phyloP scores from a whole-genome alignment of 2,797 vertebrate genomes.

The Lithobates pipiens region DNA sequence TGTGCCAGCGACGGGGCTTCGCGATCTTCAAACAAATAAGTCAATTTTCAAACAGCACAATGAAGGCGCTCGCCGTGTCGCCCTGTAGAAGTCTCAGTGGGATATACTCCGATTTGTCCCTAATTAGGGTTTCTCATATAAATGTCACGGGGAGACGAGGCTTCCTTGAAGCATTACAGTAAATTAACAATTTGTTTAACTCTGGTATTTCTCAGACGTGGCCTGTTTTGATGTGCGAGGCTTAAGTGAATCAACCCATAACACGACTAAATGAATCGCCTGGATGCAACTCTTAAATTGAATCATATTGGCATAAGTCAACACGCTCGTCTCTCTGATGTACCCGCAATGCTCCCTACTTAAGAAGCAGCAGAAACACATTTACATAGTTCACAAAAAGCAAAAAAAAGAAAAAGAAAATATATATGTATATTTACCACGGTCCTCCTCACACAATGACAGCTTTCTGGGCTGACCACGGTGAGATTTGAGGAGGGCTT shows the following conservation, averaged over 20 bases:
- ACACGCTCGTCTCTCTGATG: conserved; percentile 26
- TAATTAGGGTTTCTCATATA: conserved; percentile 63
- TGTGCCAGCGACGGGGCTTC: conserved; percentile 27
- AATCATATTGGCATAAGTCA: conserved; percentile 52
- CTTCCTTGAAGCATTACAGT: conserved; percentile 59
- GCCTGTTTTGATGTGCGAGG: conserved; percentile 55
- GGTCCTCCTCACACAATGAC: conserved; percentile 1
- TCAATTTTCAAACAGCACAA: conserved; percentile 58
- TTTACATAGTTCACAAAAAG: conserved; percentile 34
- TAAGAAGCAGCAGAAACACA: conserved; percentile 4
- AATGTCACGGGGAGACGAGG: conserved; percentile 59
- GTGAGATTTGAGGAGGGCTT: no score
- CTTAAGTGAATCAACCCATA: conserved; percentile 14
- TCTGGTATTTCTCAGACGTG: conserved; percentile 58
- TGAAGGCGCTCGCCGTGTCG: conserved; percentile 51
- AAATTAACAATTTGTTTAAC: conserved; percentile 65
- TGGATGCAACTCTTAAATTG: not conserved
- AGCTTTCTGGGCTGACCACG: not conserved
- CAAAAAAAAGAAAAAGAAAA: not conserved
- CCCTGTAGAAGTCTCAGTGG: conserved; percentile 57
- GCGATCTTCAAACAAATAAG: conserved; percentile 63
- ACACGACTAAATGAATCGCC: conserved; percentile 42
- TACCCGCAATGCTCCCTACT: conserved; percentile 5
- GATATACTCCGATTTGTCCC: conserved; percentile 61
- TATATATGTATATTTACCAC: conserved; percentile 51